A percentile compares a stretch with the other conserved stretches of the same genome.
These are phyloP conservation scores for Scophthalmus maximus DNA, from an alignment of 2,113 vertebrate genomes.

Conservation along the genomic window DNA sequence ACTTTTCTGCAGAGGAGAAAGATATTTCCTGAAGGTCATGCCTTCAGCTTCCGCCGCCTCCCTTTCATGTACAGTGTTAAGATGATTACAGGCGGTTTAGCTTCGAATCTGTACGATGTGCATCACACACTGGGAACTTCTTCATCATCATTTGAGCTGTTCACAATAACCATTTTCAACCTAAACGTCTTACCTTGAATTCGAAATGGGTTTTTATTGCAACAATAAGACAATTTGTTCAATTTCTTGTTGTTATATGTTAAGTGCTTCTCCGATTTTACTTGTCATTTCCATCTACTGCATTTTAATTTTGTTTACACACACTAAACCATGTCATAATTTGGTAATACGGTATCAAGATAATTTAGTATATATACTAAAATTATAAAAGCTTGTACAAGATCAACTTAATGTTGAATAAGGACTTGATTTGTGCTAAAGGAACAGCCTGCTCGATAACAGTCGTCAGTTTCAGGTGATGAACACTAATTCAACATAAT, in stretches of 20 bases:
- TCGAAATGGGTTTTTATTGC: not conserved
- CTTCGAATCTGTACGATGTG: not conserved
- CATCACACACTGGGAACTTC: not conserved
- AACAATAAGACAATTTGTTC: not conserved
- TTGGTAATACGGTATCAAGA: not conserved
- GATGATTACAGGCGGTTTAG: not conserved
- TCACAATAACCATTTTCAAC: not conserved
- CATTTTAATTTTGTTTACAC: not conserved
- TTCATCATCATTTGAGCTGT: not conserved
- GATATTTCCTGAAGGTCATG: conserved; percentile 13
- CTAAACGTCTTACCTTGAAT: not conserved
- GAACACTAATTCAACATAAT: no score
- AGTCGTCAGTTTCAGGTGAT: no score
- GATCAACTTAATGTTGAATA: no score
- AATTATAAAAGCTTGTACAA: no score
- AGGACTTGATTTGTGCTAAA: no score
- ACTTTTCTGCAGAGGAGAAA: conserved; percentile 2
- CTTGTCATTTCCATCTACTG: not conserved
- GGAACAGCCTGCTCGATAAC: no score
- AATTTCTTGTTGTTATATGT: no score
- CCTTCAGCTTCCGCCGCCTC: conserved; percentile 9
- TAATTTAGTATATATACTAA: no score
- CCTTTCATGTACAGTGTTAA: conserved; percentile 9
- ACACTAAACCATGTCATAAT: not conserved
- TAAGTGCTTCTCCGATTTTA: not conserved